A percentile compares a stretch with the other conserved stretches of the same genome.
Evolutionary conservation across 2,113 vertebrate species (phyloP).

Genomic region (Physeter macrocephalus): DNA sequence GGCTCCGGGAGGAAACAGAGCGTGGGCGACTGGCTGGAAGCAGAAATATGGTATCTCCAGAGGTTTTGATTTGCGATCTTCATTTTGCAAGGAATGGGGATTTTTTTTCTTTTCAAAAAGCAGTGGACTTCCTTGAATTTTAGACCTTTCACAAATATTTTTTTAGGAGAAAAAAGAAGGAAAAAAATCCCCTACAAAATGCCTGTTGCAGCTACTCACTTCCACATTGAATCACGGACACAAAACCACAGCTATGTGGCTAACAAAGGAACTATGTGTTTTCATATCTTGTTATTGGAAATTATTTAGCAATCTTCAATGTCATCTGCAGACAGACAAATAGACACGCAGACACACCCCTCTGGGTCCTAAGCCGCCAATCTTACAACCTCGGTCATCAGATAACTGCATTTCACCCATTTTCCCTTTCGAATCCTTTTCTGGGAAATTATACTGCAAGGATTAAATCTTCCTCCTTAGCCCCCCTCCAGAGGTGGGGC

Average conservation of each 20-base stretch:
- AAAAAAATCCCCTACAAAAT: conserved; percentile 43
- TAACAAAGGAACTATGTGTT: conserved; percentile 58
- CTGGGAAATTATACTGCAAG: not conserved
- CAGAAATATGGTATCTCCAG: not conserved
- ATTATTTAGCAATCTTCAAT: conserved; percentile 49
- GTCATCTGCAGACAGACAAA: conserved; percentile 54
- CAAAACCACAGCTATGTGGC: conserved; percentile 70
- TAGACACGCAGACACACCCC: not conserved
- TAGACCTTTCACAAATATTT: conserved; percentile 72
- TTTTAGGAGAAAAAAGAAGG: conserved; percentile 57
- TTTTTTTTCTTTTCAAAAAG: conserved; percentile 63
- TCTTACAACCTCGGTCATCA: not conserved
- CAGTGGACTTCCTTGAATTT: conserved; percentile 64
- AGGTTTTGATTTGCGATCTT: conserved; percentile 48
- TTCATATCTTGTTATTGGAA: conserved; percentile 53
- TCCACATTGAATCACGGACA: conserved; percentile 70
- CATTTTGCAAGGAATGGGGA: conserved; percentile 49
- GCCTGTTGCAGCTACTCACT: conserved; percentile 66
- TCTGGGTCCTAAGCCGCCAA: not conserved
- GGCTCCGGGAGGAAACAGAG: not conserved
- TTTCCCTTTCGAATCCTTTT: not conserved
- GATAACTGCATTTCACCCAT: not conserved
- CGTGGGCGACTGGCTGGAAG: not conserved
- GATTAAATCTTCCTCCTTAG: not conserved
- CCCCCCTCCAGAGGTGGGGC: not conserved